Evolutionary conservation across 1,140 invertebrate genomes (phyloP), one percentile per base, ranked within the genome.

Genomic region (Drosophila subpulchrella): DNA sequence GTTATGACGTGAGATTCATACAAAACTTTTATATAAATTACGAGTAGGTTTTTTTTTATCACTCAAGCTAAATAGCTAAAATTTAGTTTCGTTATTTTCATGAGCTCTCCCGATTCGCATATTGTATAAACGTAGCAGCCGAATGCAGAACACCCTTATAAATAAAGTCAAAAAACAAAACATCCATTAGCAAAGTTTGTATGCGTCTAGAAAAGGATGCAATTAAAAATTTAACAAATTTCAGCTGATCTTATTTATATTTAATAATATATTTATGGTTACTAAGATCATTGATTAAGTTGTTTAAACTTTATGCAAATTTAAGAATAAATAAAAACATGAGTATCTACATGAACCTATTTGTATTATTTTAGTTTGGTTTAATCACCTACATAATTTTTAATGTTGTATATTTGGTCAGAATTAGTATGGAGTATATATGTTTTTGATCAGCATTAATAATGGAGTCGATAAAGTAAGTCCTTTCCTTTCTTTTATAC

Each of bases 211-310:
- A 71, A 51, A 47, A 56, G 44, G 42, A 58, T 34, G 32, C 32
- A 3, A 34, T 8, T 10, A 34, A 34, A 34, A 34, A 74, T 59
- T 50, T 50, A 48, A 56, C n/a, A 48, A 54, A 78, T 72, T 81
- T 85, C 81, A 86, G 78, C 81, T 85, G 81, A 85, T 85, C 81
- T 85, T 85, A 81, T 81, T 80, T 85, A 75, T 81, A 81, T 85
- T 65, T 75, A 81, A 81, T 78, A 68, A 74, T 85, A 60, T 85
- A 66, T 78, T 81, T 85, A 77, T 68, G 77, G 63, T 85, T 85
- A 85, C 74, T 85, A 85, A 85, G 77, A 85, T 85, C 74, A 81
- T 84, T 84, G 58, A 79, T 84, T 85, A 85, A 71, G 77, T 81
- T 85, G 77, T 10, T 10, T 34, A 34, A 34, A 34, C 32, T 34